Evolutionary conservation across 2,113 vertebrate genomes (phyloP).

Genomic region (Microcebus jonahi): DNA sequence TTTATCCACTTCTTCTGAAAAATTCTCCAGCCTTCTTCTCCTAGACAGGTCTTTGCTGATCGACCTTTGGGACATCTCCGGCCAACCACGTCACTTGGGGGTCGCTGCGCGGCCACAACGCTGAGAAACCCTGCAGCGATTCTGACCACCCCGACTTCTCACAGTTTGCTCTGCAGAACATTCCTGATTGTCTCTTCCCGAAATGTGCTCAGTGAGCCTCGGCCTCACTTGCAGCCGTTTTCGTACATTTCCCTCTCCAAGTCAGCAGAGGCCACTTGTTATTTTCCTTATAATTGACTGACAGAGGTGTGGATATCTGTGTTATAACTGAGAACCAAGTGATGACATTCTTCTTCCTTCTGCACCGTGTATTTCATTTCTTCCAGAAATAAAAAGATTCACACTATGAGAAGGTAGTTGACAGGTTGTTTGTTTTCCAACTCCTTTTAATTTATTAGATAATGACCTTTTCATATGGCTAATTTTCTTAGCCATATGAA

Average conservation of each 20-base stretch:
- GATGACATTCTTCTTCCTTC: rapidly evolving
- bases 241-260: background rate
- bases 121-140: rapidly evolving
- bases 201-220: rapidly evolving
- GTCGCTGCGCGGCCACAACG: rapidly evolving
- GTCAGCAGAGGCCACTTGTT: rapidly evolving
- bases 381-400: background rate
- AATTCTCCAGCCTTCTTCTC: background rate
- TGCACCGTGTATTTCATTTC: rapidly evolving
- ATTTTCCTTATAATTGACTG: background rate
- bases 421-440: background rate
- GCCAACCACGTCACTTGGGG: rapidly evolving
- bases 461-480: background rate
- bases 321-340: rapidly evolving
- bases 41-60: background rate
- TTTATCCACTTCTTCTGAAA: no score
- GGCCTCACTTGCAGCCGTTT: rapidly evolving
- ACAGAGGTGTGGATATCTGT: rapidly evolving
- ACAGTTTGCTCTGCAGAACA: rapidly evolving
- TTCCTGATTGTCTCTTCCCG: no score
- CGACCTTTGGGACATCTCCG: background rate
- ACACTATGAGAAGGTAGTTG: rapidly evolving
- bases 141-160: rapidly evolving
- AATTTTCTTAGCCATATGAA: background rate
- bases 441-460: background rate